Evolutionary conservation across 2,113 vertebrate species (phyloP).

Genomic region (Rana temporaria): DNA sequence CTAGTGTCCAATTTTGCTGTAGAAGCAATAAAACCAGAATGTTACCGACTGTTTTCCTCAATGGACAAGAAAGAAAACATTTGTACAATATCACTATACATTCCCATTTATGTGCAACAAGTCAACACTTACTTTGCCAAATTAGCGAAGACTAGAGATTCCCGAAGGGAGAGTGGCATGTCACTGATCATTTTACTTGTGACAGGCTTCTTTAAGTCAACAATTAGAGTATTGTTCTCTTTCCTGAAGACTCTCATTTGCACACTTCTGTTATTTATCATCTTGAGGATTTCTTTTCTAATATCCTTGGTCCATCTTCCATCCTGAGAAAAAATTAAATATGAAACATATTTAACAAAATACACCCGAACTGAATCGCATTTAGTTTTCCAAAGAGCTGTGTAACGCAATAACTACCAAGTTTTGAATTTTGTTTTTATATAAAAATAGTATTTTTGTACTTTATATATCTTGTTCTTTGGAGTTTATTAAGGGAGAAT

Average conservation of each 20-base stretch:
- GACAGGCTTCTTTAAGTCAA: conserved; percentile 86
- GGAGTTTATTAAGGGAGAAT: too few species aligned
- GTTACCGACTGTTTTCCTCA: background rate
- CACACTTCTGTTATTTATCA: conserved; percentile 80
- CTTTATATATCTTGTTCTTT: too few species aligned
- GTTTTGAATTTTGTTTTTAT: too few species aligned
- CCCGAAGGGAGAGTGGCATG: conserved; percentile 81
- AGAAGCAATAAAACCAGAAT: too few species aligned
- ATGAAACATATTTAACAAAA: background rate
- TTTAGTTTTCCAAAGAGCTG: too few species aligned
- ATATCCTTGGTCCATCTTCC: conserved; percentile 76
- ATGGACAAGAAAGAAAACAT: background rate
- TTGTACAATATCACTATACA: background rate
- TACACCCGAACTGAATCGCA: background rate
- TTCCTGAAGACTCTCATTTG: conserved; percentile 80
- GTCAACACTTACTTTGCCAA: conserved; percentile 80
- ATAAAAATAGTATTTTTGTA: too few species aligned
- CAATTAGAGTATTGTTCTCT: conserved; percentile 81
- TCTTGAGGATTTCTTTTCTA: conserved; percentile 73
- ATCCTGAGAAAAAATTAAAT: conserved; percentile 12
- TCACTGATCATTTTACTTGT: conserved; percentile 72
- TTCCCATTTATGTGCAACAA: background rate
- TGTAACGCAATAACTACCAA: too few species aligned
- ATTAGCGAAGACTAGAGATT: conserved; percentile 86
- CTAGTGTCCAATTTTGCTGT: too few species aligned